Conservation (phyloP, 2,797 vertebrate genomes). For the Clarias laeviceps region DNA sequence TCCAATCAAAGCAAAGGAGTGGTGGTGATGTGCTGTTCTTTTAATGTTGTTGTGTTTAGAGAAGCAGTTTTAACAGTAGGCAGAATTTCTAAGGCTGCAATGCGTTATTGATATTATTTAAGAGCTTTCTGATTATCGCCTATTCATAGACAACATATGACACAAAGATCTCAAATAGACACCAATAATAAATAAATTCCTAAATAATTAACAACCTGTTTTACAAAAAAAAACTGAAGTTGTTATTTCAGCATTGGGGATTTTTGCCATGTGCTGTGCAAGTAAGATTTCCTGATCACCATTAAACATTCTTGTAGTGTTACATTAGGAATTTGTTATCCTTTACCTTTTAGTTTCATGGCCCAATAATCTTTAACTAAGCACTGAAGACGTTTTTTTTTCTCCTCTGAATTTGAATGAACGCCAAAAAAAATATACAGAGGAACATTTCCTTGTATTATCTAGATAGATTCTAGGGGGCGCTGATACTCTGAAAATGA, state of each 20-base stretch:
- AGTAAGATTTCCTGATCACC: background rate
- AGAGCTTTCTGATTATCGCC: background rate
- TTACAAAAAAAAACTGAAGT: background rate
- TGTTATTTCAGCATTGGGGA: background rate
- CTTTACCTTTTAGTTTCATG: constrained; percentile 12
- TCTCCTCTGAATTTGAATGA: background rate
- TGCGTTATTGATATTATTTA: constrained; percentile 1
- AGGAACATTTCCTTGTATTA: constrained; percentile 4
- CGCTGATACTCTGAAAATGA: background rate
- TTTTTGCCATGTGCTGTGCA: background rate
- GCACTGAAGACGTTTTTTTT: background rate
- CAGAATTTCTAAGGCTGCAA: background rate
- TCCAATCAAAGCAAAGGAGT: background rate
- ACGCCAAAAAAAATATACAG: background rate
- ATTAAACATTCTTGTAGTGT: background rate
- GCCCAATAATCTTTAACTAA: background rate
- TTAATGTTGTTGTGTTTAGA: background rate
- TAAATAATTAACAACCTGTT: no score
- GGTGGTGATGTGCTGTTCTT: background rate
- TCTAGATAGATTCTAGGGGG: background rate
- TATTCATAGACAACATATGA: background rate
- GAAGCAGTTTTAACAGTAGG: background rate
- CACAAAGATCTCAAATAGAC: background rate
- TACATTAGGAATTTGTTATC: background rate
- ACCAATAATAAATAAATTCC: background rate